Conservation (phyloP, 30 jellyfish, hydroid and myxozoan species). For the Aurelia aurita region DNA sequence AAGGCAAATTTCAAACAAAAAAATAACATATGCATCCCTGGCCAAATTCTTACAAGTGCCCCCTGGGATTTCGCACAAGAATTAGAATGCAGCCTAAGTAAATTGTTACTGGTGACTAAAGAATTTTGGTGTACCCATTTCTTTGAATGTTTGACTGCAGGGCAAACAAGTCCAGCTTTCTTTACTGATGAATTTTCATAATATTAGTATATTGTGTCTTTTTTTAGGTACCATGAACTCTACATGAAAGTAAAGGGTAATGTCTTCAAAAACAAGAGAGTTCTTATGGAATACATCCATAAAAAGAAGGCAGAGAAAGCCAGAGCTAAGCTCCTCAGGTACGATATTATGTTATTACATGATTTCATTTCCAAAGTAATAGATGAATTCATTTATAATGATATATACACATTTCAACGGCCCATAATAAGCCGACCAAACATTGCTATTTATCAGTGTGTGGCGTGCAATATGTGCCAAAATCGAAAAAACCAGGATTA, state of each 20-base stretch:
- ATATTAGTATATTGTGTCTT: neutral
- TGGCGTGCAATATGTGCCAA: constrained; percentile 98
- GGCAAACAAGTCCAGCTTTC: too few relatives aligned
- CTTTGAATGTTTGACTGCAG: too few relatives aligned
- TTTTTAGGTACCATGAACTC: constrained; percentile 89
- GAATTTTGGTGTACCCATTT: too few relatives aligned
- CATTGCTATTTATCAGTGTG: constrained; percentile 39
- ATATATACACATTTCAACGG: too few relatives aligned
- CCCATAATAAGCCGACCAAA: constrained; percentile 86
- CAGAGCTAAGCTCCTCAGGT: constrained; percentile 98
- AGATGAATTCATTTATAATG: neutral
- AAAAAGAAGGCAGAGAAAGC: constrained; percentile 96
- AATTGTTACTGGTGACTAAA: too few relatives aligned
- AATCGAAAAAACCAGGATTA: constrained; percentile 47
- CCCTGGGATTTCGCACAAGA: too few relatives aligned
- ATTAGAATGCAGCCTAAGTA: too few relatives aligned
- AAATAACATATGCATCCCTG: too few relatives aligned
- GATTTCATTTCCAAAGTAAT: too few relatives aligned
- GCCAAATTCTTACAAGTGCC: too few relatives aligned
- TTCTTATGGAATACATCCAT: constrained; percentile 96
- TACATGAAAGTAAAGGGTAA: constrained; percentile 98
- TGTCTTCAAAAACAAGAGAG: constrained; percentile 98
- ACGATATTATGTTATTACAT: neutral
- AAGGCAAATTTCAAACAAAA: too few relatives aligned
- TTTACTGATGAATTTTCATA: too few relatives aligned